Percentiles rank a stretch among this genome's conserved stretches.
Evolutionary conservation across 2,888 invertebrate genomes (phyloP).

Genomic region (Xestia ashworthii): DNA sequence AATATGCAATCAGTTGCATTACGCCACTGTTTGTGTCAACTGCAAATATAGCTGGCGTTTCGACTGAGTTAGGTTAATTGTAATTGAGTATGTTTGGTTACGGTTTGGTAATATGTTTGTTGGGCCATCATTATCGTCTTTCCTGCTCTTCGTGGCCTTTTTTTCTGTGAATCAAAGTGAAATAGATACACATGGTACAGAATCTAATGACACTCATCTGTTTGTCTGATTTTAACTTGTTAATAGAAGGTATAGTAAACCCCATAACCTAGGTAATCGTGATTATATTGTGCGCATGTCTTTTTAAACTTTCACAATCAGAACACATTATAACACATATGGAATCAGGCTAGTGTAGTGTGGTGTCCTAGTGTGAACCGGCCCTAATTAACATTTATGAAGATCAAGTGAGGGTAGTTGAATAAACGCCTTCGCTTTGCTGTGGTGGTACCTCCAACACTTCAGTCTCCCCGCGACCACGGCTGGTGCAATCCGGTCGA

Average conservation of each 20-base stretch:
- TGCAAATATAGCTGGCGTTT: constrained; percentile 9
- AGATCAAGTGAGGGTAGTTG: too few species aligned
- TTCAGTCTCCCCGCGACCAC: too few species aligned
- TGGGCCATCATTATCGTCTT: neutral
- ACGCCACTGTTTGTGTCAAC: constrained; percentile 14
- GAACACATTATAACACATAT: too few species aligned
- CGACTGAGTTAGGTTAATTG: neutral
- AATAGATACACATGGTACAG: neutral
- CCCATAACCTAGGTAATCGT: too few species aligned
- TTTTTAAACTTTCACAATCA: too few species aligned
- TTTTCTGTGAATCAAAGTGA: neutral
- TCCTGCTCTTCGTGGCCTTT: neutral
- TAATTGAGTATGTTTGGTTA: neutral
- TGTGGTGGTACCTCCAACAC: too few species aligned
- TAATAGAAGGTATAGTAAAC: neutral
- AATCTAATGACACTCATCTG: neutral
- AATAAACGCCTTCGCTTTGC: too few species aligned
- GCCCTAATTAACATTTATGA: too few species aligned
- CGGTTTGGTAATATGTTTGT: neutral
- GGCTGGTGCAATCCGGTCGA: too few species aligned
- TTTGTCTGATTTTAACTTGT: neutral
- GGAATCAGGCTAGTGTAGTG: too few species aligned
- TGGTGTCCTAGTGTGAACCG: too few species aligned
- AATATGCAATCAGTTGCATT: constrained; percentile 29
- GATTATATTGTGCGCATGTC: too few species aligned